Evolutionary conservation across 2,113 vertebrate genomes (phyloP).

Genomic region (Ibidorhyncha struthersii): DNA sequence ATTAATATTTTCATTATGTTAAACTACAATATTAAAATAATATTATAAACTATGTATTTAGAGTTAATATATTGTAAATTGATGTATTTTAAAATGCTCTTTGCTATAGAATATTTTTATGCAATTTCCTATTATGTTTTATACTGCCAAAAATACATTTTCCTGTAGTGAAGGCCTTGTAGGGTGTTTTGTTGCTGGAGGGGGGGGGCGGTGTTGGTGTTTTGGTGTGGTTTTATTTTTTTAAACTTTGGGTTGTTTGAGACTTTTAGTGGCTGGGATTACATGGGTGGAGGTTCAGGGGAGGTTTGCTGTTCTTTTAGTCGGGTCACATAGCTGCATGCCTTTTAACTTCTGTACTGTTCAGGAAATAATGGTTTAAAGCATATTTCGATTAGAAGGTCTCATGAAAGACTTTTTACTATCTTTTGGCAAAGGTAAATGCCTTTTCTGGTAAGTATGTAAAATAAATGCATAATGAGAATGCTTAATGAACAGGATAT

Average conservation of each 20-base stretch:
- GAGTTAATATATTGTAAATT: not conserved
- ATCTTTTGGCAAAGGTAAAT: conserved; percentile 19
- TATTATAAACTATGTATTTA: not conserved
- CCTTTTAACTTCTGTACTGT: not conserved
- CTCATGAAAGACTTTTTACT: not conserved
- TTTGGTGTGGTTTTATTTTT: not conserved
- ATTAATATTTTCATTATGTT: not conserved
- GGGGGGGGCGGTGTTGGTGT: not conserved
- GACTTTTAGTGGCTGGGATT: not conserved
- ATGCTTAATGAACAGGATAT: not conserved
- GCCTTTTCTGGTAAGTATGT: conserved; percentile 45
- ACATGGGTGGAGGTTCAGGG: not conserved
- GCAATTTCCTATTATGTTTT: not conserved
- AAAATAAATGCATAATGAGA: not conserved
- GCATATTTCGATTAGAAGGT: conserved; percentile 1
- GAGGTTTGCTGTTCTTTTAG: not conserved
- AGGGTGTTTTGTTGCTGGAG: not conserved
- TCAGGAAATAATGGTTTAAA: conserved; percentile 25
- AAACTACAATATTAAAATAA: not conserved
- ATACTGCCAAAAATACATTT: not conserved
- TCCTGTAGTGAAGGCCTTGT: not conserved
- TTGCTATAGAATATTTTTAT: not conserved
- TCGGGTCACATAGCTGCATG: not conserved
- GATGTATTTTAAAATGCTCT: not conserved
- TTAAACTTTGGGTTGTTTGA: not conserved